Percentiles rank a stretch among this genome's conserved stretches.
These are phyloP conservation scores for Sakesphorus luctuosus DNA, from an alignment of 2,113 vertebrate genomes.

Conservation along the genomic window DNA sequence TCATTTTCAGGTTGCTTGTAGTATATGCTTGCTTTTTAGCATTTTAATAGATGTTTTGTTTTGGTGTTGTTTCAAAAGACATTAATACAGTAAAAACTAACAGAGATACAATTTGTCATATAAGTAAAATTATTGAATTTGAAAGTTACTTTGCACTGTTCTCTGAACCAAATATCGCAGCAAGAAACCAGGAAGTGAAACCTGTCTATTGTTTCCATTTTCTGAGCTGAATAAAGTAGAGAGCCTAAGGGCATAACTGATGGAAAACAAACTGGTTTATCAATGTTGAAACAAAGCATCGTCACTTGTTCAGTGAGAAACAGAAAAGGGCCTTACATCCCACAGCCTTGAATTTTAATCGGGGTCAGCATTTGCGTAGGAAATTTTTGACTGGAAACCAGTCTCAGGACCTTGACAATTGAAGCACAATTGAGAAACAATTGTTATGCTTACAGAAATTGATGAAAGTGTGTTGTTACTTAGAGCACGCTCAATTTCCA, in stretches of 20 bases:
- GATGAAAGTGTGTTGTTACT: not conserved
- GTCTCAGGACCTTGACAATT: not conserved
- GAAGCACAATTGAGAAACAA: not conserved
- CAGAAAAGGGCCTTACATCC: rapidly evolving
- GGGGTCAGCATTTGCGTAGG: not conserved
- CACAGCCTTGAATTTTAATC: not conserved
- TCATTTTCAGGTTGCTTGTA: not conserved
- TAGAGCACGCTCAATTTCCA: not conserved
- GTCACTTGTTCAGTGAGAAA: not conserved
- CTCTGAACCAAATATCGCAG: not conserved
- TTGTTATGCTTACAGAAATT: rapidly evolving
- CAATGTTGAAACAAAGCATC: not conserved
- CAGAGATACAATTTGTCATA: not conserved
- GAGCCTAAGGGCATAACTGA: not conserved
- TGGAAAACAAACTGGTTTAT: not conserved
- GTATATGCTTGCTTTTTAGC: not conserved
- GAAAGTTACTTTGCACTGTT: not conserved
- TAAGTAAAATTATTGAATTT: not conserved
- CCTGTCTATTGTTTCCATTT: not conserved
- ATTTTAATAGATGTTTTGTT: not conserved
- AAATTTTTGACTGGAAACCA: not conserved
- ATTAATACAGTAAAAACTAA: not conserved
- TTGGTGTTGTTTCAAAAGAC: not conserved
- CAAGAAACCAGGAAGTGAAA: conserved; percentile 35
- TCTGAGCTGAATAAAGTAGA: not conserved